Conservation (phyloP, 2,888 invertebrate genomes). For the Drosophila pseudotakahashii region DNA sequence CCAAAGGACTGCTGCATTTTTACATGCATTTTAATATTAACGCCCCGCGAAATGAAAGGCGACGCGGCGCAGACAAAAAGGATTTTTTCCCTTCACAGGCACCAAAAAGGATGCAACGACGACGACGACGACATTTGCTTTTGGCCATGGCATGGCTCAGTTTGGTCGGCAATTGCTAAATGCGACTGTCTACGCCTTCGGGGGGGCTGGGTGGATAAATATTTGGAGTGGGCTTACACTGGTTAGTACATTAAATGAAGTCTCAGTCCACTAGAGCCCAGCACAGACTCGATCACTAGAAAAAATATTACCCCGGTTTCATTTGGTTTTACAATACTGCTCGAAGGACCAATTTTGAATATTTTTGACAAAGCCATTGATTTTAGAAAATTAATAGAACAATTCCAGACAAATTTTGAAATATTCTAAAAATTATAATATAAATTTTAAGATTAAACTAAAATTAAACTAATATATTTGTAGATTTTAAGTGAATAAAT, state of each 20-base stretch:
- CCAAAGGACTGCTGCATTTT: conserved; percentile 59
- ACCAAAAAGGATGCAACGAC: conserved; percentile 69
- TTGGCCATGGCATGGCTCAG: conserved; percentile 72
- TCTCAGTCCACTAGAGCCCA: conserved; percentile 50
- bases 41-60: conserved; percentile 66
- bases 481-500: no score
- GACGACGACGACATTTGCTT: conserved; percentile 58
- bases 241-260: conserved; percentile 73
- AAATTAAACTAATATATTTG: no score
- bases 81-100: conserved; percentile 47
- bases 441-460: no score
- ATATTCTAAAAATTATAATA: no score
- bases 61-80: conserved; percentile 70
- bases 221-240: conserved; percentile 16
- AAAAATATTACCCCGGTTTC: not conserved
- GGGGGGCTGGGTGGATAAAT: conserved; percentile 20
- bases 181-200: conserved; percentile 57
- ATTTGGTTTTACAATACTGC: no score
- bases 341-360: no score
- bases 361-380: no score
- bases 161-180: conserved; percentile 62
- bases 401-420: no score
- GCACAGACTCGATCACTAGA: conserved; percentile 9
- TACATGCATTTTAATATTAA: conserved; percentile 76
- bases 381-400: no score